These are phyloP conservation scores for Hoplostethus mediterraneus DNA, from an alignment of 2,797 vertebrate genomes.

Conservation along the genomic window DNA sequence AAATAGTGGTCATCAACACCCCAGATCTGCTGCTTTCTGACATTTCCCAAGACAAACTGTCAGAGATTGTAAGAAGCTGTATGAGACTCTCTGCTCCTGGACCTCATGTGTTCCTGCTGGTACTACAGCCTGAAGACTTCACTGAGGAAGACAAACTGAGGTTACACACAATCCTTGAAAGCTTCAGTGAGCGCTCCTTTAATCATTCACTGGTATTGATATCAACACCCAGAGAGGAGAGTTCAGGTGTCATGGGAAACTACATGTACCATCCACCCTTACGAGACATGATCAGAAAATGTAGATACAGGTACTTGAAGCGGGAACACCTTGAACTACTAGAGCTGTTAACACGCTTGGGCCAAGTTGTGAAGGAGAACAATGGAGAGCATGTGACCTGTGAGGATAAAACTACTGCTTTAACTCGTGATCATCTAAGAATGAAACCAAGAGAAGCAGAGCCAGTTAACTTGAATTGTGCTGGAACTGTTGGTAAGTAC, in stretches of 20 bases:
- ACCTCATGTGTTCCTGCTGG: conserved; percentile 48
- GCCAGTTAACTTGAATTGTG: too few species aligned
- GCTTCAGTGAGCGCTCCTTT: background rate
- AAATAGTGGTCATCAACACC: conserved; percentile 31
- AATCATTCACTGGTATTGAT: conserved; percentile 41
- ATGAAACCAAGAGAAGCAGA: too few species aligned
- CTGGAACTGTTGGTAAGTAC: background rate
- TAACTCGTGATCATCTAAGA: background rate
- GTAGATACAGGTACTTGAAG: background rate
- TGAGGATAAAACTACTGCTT: background rate
- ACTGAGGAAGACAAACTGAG: conserved; percentile 29
- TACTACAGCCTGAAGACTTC: conserved; percentile 55
- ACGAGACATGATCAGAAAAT: conserved; percentile 19
- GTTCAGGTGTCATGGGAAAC: accelerated
- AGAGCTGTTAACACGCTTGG: conserved; percentile 8
- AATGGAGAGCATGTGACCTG: conserved; percentile 8
- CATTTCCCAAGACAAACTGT: background rate
- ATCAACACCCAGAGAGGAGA: background rate
- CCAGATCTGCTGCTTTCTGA: conserved; percentile 37
- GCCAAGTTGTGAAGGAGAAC: conserved; percentile 18
- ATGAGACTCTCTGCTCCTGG: conserved; percentile 1
- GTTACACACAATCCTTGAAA: conserved; percentile 4
- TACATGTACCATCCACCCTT: background rate
- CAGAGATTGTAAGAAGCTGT: background rate
- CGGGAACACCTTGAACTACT: background rate